These are phyloP conservation scores for Dreissena polymorpha DNA, from an alignment of 1,140 invertebrate species.

Conservation along the genomic window DNA sequence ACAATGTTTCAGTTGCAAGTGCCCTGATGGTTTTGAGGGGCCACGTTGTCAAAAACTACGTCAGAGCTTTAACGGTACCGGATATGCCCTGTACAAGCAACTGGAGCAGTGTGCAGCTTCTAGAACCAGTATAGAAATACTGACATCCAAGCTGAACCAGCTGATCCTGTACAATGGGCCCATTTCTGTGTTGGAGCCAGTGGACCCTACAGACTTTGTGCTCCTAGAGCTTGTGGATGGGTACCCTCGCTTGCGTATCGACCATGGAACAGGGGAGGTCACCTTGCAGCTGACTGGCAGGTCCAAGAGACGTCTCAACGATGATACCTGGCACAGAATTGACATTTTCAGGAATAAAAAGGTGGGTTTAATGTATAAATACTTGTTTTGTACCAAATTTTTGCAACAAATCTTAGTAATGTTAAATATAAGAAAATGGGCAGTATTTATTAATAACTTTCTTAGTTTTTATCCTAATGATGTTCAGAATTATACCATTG, in stretches of 20 bases:
- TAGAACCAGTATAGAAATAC: constrained; percentile 97
- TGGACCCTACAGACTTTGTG: constrained; percentile 88
- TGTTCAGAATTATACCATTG: too few relatives aligned
- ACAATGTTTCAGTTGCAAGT: constrained; percentile 86
- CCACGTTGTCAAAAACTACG: constrained; percentile 97
- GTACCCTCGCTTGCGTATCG: constrained; percentile 92
- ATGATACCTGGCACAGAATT: constrained; percentile 97
- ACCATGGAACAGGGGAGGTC: constrained; percentile 95
- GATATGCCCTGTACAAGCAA: constrained; percentile 93
- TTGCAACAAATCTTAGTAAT: too few relatives aligned
- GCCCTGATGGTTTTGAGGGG: constrained; percentile 94
- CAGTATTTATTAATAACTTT: too few relatives aligned
- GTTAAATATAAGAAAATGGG: too few relatives aligned
- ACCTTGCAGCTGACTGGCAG: constrained; percentile 78
- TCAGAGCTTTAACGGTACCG: constrained; percentile 90
- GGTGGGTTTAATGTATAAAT: too few relatives aligned
- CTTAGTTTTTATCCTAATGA: too few relatives aligned
- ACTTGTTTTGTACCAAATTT: too few relatives aligned
- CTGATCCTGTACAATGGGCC: constrained; percentile 97
- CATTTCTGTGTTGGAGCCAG: constrained; percentile 83
- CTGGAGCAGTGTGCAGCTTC: constrained; percentile 97
- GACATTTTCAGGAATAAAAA: constrained; percentile 98
- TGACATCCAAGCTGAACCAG: constrained; percentile 92
- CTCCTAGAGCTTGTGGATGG: constrained; percentile 94
- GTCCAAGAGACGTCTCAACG: constrained; percentile 83